These are phyloP conservation scores for Plectropomus leopardus DNA, from an alignment of 2,113 vertebrate genomes.

Conservation along the genomic window DNA sequence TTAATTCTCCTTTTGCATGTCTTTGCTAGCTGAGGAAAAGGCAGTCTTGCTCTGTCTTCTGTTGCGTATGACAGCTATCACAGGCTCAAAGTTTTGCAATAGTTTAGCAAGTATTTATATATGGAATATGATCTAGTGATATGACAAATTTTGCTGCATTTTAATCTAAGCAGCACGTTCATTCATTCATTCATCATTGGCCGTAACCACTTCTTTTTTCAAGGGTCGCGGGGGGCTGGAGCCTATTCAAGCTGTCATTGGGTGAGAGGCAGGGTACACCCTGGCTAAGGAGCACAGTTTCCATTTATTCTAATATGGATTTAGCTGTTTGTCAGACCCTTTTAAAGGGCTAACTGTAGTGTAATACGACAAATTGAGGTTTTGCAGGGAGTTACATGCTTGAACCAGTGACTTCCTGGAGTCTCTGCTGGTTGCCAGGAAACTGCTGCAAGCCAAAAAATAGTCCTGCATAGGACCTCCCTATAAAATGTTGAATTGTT, in stretches of 20 bases:
- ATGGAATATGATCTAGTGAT: conserved; percentile 7
- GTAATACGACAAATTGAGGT: neutral
- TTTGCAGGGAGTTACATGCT: neutral
- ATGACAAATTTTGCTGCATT: conserved; percentile 8
- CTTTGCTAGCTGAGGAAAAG: conserved; percentile 42
- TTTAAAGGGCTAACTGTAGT: neutral
- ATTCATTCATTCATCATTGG: too few species aligned
- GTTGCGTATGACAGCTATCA: conserved; percentile 29
- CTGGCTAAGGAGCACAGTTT: neutral
- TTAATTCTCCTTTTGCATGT: conserved; percentile 45
- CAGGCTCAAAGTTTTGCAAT: neutral
- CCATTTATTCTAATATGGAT: neutral
- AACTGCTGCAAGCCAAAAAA: too few species aligned
- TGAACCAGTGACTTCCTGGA: neutral
- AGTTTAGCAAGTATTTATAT: conserved; percentile 26
- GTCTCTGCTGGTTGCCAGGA: neutral
- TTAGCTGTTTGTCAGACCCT: neutral
- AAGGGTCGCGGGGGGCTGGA: too few species aligned
- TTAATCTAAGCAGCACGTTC: neutral
- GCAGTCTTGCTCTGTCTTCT: conserved; percentile 9
- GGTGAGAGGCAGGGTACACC: too few species aligned
- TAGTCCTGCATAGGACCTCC: too few species aligned
- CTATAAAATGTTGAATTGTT: too few species aligned
- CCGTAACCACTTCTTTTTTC: too few species aligned
- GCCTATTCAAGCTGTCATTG: too few species aligned